Conservation (phyloP, 2,888 invertebrate genomes). For the Drosophila melanosoma region DNA sequence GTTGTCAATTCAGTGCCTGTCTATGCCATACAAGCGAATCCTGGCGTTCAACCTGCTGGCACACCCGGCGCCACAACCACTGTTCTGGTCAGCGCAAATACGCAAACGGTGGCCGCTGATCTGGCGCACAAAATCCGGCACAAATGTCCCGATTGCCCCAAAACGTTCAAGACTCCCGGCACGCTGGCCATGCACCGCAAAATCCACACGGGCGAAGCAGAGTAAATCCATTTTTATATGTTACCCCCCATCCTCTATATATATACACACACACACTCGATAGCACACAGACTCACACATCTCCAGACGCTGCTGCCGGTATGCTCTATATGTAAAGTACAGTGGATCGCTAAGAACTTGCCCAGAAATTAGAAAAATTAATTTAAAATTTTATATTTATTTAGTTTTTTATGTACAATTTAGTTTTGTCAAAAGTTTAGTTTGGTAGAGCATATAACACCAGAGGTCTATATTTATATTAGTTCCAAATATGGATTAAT, state of each 20-base stretch:
- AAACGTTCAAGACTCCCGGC: slow-evolving; percentile 84
- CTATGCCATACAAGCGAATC: slow-evolving; percentile 81
- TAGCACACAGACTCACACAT: slow-evolving; percentile 3
- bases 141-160: slow-evolving; percentile 84
- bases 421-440: not conserved
- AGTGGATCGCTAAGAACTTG: not conserved
- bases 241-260: slow-evolving; percentile 13
- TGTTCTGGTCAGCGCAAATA: slow-evolving; percentile 67
- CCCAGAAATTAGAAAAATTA: not conserved
- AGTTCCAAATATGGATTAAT: not conserved
- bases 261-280: slow-evolving; percentile 6
- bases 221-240: slow-evolving; percentile 81
- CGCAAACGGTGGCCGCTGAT: slow-evolving; percentile 67
- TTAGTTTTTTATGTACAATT: not conserved
- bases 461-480: not conserved
- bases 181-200: slow-evolving; percentile 84
- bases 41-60: slow-evolving; percentile 61
- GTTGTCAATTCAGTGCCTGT: slow-evolving; percentile 78
- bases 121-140: slow-evolving; percentile 81
- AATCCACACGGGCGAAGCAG: slow-evolving; percentile 84
- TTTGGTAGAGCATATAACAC: not conserved
- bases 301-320: slow-evolving; percentile 13
- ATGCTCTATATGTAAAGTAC: not conserved
- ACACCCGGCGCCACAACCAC: slow-evolving; percentile 56
- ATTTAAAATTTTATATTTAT: not conserved